phyloP scores from a whole-genome alignment of 1,140 invertebrate species.

The Drosophila parvula region DNA sequence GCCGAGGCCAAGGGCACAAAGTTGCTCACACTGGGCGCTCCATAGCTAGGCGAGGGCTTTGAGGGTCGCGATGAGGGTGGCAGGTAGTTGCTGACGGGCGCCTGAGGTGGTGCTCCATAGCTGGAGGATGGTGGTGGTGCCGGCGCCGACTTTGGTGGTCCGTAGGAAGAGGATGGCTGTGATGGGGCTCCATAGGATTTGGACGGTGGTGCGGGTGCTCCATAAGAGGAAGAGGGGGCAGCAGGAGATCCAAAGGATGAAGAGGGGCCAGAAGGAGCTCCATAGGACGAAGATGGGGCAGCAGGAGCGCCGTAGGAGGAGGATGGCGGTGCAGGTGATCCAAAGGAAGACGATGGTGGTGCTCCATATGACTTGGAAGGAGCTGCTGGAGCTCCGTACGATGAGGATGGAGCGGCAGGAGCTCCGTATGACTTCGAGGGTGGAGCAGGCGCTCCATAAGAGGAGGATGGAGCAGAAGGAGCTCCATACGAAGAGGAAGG shows the following conservation, averaged over 20 bases:
- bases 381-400: constrained; percentile 78
- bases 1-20: constrained; percentile 81
- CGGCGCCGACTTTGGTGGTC: constrained; percentile 62
- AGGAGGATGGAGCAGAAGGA: neutral
- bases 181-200: constrained; percentile 71
- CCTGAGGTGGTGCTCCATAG: constrained; percentile 81
- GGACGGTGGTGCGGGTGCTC: constrained; percentile 49
- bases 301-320: constrained; percentile 72
- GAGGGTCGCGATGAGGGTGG: constrained; percentile 53
- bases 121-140: constrained; percentile 74
- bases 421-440: constrained; percentile 79
- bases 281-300: constrained; percentile 3
- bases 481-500: constrained; percentile 11
- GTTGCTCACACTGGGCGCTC: constrained; percentile 77
- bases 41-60: constrained; percentile 72
- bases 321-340: constrained; percentile 79
- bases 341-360: constrained; percentile 47
- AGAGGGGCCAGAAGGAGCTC: neutral
- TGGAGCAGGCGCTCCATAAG: constrained; percentile 51
- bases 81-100: constrained; percentile 70
- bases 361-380: constrained; percentile 60
- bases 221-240: constrained; percentile 42
- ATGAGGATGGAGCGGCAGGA: constrained; percentile 74
- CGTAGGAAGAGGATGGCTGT: constrained; percentile 45
- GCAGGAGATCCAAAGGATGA: constrained; percentile 83